Conservation (phyloP, 2,888 invertebrate genomes). For the Dolomedes plantarius region DNA sequence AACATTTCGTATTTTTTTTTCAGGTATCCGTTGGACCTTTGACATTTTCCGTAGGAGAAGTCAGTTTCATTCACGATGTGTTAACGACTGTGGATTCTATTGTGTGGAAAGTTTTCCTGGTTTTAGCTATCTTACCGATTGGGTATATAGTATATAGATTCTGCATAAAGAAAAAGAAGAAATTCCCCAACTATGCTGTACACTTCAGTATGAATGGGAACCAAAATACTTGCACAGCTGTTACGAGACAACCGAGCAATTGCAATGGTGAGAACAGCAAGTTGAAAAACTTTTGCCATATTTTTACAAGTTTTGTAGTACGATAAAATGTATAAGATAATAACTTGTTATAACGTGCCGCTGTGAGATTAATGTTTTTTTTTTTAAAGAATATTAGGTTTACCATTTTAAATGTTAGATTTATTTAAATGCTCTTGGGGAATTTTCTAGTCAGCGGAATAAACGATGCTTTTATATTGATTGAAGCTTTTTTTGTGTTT, state of each 20-base stretch:
- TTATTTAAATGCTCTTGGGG: too few relatives aligned
- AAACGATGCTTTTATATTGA: too few relatives aligned
- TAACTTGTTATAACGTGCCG: too few relatives aligned
- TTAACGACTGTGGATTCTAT: background rate
- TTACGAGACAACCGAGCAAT: background rate
- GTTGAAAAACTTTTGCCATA: too few relatives aligned
- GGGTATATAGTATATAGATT: background rate
- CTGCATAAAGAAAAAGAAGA: background rate
- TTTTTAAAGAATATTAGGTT: too few relatives aligned
- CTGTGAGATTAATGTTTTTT: too few relatives aligned
- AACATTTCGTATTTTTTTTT: background rate
- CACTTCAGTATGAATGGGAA: background rate
- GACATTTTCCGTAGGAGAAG: background rate
- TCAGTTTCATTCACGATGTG: background rate
- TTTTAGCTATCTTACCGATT: background rate
- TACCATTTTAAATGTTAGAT: too few relatives aligned
- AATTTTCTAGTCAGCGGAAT: too few relatives aligned
- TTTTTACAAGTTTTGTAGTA: too few relatives aligned
- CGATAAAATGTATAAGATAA: too few relatives aligned
- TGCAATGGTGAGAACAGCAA: slow-evolving; percentile 42
- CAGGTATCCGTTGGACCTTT: background rate
- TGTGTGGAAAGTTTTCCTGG: background rate
- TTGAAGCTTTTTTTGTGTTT: too few relatives aligned
- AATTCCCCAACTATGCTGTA: background rate
- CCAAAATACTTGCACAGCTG: background rate